phyloP scores from a whole-genome alignment of 2,113 vertebrate genomes.

The Bubo scandiacus region DNA sequence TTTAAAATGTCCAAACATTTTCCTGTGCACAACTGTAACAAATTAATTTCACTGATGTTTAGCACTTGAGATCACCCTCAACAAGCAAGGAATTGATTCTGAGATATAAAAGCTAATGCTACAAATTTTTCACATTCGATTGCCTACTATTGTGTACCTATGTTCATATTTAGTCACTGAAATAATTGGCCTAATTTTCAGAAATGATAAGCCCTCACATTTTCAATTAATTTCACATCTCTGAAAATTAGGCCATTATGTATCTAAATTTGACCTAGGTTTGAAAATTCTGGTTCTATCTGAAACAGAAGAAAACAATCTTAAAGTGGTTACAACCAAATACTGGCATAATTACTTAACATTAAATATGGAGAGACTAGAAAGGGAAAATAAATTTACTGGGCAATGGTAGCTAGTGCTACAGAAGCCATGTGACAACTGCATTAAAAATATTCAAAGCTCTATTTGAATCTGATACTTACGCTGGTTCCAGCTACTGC shows the following conservation, averaged over 20 bases:
- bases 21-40: neutral
- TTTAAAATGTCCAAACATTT: constrained; percentile 29
- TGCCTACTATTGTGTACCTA: constrained; percentile 26
- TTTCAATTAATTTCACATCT: constrained; percentile 59
- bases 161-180: constrained; percentile 52
- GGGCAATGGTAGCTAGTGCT: neutral
- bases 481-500: neutral
- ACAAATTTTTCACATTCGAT: neutral
- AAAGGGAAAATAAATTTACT: neutral
- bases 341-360: neutral
- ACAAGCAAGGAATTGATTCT: constrained; percentile 28
- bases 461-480: neutral
- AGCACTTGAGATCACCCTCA: neutral
- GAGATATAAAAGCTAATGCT: constrained; percentile 1
- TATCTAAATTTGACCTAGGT: constrained; percentile 39
- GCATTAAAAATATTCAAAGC: neutral
- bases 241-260: constrained; percentile 40
- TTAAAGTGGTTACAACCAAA: neutral
- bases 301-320: neutral
- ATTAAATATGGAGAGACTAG: neutral
- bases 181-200: constrained; percentile 62
- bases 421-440: neutral
- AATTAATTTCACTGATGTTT: constrained; percentile 44
- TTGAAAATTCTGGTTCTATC: constrained; percentile 9
- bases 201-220: constrained; percentile 22